phyloP scores from a whole-genome alignment of 35 echinoderm and acorn worm genomes.

The Nesometra sesokonis region DNA sequence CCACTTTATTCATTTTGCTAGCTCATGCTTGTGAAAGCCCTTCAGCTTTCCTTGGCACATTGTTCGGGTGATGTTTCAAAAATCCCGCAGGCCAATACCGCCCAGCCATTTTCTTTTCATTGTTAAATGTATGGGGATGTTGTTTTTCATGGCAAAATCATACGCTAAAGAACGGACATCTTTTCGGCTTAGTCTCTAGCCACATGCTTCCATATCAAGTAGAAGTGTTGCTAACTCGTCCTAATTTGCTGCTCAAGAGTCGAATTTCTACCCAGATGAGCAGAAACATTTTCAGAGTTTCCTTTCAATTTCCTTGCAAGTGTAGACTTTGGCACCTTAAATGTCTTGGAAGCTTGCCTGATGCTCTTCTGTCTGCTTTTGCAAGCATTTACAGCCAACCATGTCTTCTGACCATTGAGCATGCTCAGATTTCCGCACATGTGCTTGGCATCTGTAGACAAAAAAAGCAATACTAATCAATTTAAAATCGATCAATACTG shows the following conservation, averaged over 20 bases:
- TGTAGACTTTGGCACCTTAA: constrained; percentile 33
- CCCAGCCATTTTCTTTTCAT: constrained; percentile 44
- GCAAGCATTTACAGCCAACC: constrained; percentile 13
- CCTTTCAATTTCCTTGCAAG: constrained; percentile 29
- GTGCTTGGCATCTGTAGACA: constrained; percentile 24
- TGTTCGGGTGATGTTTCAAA: constrained; percentile 32
- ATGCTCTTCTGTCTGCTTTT: constrained; percentile 19
- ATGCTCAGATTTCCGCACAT: constrained; percentile 19
- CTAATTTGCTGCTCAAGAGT: constrained; percentile 17
- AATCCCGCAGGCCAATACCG: constrained; percentile 35
- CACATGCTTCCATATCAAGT: constrained; percentile 12
- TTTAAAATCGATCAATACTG: no score
- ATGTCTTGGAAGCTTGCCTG: constrained; percentile 22
- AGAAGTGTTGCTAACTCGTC: not conserved
- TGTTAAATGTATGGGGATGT: constrained; percentile 28
- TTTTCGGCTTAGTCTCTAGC: constrained; percentile 3
- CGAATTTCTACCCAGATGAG: constrained; percentile 18
- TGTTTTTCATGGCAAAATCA: constrained; percentile 25
- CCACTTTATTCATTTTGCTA: constrained; percentile 16
- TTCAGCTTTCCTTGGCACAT: constrained; percentile 37
- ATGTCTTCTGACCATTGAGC: constrained; percentile 15
- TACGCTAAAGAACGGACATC: constrained; percentile 24
- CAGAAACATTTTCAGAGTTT: not conserved
- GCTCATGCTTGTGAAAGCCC: constrained; percentile 34
- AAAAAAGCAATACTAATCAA: no score